phyloP scores from a whole-genome alignment of 1,140 invertebrate genomes.

The Anastrepha obliqua region DNA sequence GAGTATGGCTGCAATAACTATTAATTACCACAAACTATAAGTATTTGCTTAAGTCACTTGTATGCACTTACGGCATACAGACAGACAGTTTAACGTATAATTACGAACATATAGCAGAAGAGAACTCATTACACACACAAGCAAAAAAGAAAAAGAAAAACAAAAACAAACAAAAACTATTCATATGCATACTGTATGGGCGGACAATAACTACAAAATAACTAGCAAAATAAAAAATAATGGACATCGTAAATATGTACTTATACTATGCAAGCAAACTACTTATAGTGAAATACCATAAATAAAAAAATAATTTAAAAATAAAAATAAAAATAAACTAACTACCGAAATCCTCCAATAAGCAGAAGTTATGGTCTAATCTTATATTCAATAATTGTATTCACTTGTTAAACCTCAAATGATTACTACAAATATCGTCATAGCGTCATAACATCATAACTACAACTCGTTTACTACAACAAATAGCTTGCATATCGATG shows the following conservation, averaged over 20 bases:
- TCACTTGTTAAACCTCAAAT: neutral
- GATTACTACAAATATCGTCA: neutral
- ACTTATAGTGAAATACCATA: slow-evolving; percentile 56
- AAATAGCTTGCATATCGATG: no score
- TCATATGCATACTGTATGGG: slow-evolving; percentile 71
- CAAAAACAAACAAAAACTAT: slow-evolving; percentile 55
- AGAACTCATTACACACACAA: neutral
- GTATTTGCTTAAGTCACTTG: neutral
- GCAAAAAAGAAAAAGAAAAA: slow-evolving; percentile 58
- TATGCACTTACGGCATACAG: neutral
- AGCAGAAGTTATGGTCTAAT: neutral
- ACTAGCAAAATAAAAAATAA: slow-evolving; percentile 54
- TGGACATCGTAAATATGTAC: slow-evolving; percentile 38
- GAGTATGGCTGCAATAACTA: no score
- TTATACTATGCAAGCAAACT: slow-evolving; percentile 55
- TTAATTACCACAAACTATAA: no score
- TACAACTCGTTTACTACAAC: no score
- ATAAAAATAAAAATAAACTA: slow-evolving; percentile 8
- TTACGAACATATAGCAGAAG: neutral
- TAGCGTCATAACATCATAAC: neutral
- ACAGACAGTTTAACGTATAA: slow-evolving; percentile 31
- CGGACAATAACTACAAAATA: slow-evolving; percentile 72
- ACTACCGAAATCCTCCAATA: neutral
- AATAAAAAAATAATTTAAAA: slow-evolving; percentile 10
- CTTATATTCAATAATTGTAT: slow-evolving; percentile 28